Conservation (phyloP, 35 echinoderm and acorn worm species). For the Ptychodera flava region DNA sequence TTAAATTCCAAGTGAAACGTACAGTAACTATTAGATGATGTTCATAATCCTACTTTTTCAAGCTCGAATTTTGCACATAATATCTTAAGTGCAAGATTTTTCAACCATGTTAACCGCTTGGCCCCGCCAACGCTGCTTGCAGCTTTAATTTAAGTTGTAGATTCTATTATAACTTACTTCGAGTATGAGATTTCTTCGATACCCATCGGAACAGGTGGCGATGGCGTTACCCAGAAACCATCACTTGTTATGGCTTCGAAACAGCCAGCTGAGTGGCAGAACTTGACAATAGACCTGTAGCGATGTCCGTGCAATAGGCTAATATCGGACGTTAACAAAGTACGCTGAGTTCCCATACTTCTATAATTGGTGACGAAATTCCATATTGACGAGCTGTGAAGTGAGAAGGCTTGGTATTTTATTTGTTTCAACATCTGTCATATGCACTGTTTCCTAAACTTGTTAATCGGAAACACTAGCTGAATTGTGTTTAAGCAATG, state of each 20-base stretch:
- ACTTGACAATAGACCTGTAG: background rate
- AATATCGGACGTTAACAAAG: background rate
- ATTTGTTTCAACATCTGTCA: too few relatives aligned
- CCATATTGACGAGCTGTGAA: background rate
- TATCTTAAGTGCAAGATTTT: too few relatives aligned
- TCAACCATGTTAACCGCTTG: too few relatives aligned
- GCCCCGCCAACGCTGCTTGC: too few relatives aligned
- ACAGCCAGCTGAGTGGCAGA: constrained; percentile 15
- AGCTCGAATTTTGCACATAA: too few relatives aligned
- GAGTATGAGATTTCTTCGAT: background rate
- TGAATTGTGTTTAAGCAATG: too few relatives aligned
- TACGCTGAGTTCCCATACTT: background rate
- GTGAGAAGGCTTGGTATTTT: too few relatives aligned
- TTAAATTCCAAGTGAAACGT: background rate
- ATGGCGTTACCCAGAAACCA: constrained; percentile 18
- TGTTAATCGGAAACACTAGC: too few relatives aligned
- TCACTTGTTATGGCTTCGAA: constrained; percentile 3
- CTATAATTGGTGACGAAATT: background rate
- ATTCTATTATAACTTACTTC: background rate
- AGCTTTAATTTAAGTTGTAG: too few relatives aligned
- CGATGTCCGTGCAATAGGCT: background rate
- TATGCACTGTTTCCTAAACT: too few relatives aligned
- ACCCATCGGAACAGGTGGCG: background rate
- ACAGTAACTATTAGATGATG: background rate
- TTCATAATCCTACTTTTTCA: too few relatives aligned